A percentile compares a stretch with the other conserved stretches of the same genome.
phyloP scores from a whole-genome alignment of 2,888 invertebrate genomes.

The Cantharis lateralis region DNA sequence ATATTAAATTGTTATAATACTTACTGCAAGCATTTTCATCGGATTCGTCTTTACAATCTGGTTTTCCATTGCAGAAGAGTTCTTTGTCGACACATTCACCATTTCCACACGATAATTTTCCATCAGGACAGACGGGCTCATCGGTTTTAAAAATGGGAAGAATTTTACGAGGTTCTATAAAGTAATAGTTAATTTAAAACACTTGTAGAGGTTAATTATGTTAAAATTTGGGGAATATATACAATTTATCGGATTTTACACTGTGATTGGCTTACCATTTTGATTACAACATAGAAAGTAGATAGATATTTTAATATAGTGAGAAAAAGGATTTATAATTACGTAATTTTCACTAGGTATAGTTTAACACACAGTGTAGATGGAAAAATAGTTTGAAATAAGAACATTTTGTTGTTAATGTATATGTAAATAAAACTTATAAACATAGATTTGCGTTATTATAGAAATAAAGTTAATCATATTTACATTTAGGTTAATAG shows the following conservation, averaged over 20 bases:
- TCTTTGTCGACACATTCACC: constrained; percentile 91
- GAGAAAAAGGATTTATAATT: background rate
- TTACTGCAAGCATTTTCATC: constrained; percentile 95
- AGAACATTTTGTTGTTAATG: background rate
- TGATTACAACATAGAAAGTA: constrained; percentile 39
- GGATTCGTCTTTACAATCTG: constrained; percentile 92
- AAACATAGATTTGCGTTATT: background rate
- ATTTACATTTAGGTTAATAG: background rate
- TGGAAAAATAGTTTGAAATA: background rate
- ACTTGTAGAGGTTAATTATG: background rate
- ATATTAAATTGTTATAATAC: constrained; percentile 53
- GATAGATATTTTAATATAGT: constrained; percentile 24
- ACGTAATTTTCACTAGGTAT: background rate
- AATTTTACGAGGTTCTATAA: constrained; percentile 86
- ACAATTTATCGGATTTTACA: constrained; percentile 14
- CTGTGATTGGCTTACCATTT: constrained; percentile 33
- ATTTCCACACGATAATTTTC: constrained; percentile 88
- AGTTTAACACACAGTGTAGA: background rate
- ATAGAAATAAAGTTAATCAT: background rate
- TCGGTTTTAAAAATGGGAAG: constrained; percentile 90
- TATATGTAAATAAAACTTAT: background rate
- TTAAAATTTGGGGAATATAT: background rate
- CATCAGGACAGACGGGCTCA: constrained; percentile 89
- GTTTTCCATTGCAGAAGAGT: constrained; percentile 90
- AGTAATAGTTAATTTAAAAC: constrained; percentile 27